These are phyloP conservation scores for Trichechus manatus DNA, from an alignment of 2,113 vertebrate genomes.

Conservation along the genomic window DNA sequence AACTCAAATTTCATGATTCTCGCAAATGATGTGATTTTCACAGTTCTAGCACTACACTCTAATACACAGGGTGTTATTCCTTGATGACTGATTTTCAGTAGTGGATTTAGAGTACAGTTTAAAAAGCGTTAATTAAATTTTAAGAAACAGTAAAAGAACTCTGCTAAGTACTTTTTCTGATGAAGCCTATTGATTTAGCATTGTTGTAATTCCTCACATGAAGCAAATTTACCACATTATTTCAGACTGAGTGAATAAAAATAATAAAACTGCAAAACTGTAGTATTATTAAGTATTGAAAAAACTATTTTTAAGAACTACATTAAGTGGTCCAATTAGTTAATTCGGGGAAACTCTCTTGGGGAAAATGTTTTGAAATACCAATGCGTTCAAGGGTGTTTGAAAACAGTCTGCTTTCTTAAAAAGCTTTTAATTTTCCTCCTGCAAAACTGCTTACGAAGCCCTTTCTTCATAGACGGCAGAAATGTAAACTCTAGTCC, in stretches of 20 bases:
- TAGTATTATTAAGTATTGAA: neutral
- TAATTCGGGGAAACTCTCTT: neutral
- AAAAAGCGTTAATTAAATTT: neutral
- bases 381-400: neutral
- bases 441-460: neutral
- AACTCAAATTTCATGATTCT: neutral
- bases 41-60: neutral
- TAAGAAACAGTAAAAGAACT: neutral
- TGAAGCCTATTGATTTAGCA: neutral
- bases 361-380: neutral
- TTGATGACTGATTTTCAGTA: neutral
- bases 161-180: neutral
- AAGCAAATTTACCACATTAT: neutral
- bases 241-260: slow-evolving; percentile 28
- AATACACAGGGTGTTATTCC: neutral
- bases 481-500: neutral
- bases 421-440: neutral
- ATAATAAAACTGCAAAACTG: neutral
- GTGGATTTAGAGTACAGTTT: neutral
- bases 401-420: neutral
- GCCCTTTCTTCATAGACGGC: neutral
- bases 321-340: neutral
- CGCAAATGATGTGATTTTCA: neutral
- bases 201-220: neutral
- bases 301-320: neutral